Evolutionary conservation across 2,113 vertebrate genomes (phyloP).

Genomic region (Toxotes chatareus): DNA sequence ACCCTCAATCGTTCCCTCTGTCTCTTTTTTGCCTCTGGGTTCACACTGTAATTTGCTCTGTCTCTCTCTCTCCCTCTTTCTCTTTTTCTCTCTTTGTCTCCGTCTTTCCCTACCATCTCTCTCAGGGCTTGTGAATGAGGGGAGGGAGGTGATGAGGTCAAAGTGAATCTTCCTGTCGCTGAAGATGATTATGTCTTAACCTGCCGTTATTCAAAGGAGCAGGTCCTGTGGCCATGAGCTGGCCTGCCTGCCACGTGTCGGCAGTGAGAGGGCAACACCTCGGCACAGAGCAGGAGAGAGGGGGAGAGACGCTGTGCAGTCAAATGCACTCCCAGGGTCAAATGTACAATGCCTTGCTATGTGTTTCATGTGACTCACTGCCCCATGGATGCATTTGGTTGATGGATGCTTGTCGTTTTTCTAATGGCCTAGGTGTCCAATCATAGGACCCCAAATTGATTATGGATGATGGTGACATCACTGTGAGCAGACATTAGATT

Average conservation of each 20-base stretch:
- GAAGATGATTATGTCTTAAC: slow-evolving; percentile 86
- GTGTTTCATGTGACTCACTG: slow-evolving; percentile 49
- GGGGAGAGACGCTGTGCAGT: slow-evolving; percentile 41
- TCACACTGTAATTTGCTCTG: slow-evolving; percentile 74
- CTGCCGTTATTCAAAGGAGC: slow-evolving; percentile 81
- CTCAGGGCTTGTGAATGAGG: slow-evolving; percentile 74
- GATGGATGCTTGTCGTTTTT: slow-evolving; percentile 68
- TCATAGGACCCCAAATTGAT: slow-evolving; percentile 56
- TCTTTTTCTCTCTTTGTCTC: slow-evolving; percentile 61
- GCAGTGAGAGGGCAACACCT: slow-evolving; percentile 62
- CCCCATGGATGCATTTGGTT: slow-evolving; percentile 42
- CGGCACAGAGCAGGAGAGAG: slow-evolving; percentile 18
- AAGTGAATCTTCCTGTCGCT: slow-evolving; percentile 82
- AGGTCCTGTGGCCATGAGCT: slow-evolving; percentile 78
- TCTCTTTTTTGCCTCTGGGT: slow-evolving; percentile 76
- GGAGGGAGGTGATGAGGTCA: slow-evolving; percentile 82
- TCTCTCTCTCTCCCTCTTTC: slow-evolving; percentile 53
- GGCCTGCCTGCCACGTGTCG: slow-evolving; percentile 63
- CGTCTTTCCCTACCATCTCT: slow-evolving; percentile 67
- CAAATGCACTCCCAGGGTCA: slow-evolving; percentile 67
- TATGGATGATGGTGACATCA: slow-evolving; percentile 58
- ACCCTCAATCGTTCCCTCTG: slow-evolving; percentile 73
- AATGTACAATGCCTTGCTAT: slow-evolving; percentile 53
- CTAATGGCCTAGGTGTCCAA: slow-evolving; percentile 56
- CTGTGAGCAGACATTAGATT: slow-evolving; percentile 35